Conservation (phyloP, 1,140 invertebrate species). For the Bombus huntii region DNA sequence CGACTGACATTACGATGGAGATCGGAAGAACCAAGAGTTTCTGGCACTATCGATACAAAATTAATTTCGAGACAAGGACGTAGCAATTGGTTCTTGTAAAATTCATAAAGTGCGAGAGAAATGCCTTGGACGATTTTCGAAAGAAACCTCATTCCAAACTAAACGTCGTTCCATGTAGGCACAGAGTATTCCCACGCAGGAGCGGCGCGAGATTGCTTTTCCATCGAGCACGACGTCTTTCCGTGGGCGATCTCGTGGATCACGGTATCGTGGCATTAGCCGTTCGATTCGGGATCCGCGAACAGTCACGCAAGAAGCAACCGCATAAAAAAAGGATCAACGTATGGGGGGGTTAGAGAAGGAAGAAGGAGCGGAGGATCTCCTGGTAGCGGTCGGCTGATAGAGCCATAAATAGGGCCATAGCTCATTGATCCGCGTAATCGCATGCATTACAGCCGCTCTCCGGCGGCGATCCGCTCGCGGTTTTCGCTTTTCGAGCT, state of each 20-base stretch:
- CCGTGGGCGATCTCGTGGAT: not conserved
- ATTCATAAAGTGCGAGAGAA: too few relatives aligned
- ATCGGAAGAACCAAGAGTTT: too few relatives aligned
- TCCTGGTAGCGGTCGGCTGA: conserved; percentile 64
- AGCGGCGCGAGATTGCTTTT: not conserved
- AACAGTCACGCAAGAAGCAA: conserved; percentile 39
- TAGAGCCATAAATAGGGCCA: conserved; percentile 81
- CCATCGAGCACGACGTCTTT: not conserved
- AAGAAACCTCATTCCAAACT: too few relatives aligned
- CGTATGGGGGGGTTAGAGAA: conserved; percentile 17
- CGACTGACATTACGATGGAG: too few relatives aligned
- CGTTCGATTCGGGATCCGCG: conserved; percentile 29
- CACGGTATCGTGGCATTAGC: conserved; percentile 13
- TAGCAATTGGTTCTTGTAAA: too few relatives aligned
- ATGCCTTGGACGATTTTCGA: too few relatives aligned
- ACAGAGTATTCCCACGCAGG: not conserved
- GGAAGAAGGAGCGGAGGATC: not conserved
- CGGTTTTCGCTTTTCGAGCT: conserved; percentile 75
- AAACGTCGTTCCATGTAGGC: too few relatives aligned
- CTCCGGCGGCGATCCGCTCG: conserved; percentile 58
- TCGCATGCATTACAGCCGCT: conserved; percentile 79
- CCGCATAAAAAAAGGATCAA: conserved; percentile 5
- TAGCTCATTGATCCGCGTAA: conserved; percentile 82
- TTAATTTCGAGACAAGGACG: too few relatives aligned
- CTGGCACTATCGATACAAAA: too few relatives aligned